These are phyloP conservation scores for Lethenteron camtschaticum DNA, from an alignment of 2,113 vertebrate genomes.

Conservation along the genomic window DNA sequence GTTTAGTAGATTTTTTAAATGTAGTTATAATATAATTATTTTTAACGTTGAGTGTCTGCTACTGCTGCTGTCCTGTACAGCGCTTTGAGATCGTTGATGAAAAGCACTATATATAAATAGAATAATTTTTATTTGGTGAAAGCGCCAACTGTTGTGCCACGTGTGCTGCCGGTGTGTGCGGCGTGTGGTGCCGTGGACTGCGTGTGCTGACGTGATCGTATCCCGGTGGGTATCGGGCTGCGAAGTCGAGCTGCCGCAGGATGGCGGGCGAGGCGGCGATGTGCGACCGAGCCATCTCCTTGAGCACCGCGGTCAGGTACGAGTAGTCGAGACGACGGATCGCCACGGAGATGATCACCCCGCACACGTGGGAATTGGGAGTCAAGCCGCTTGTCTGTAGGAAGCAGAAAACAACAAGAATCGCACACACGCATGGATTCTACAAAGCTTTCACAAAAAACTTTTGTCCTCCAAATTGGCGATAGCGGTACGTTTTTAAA, in stretches of 20 bases:
- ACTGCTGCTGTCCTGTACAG: too few species aligned
- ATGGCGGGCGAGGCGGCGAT: conserved; percentile 62
- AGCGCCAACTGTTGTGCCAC: too few species aligned
- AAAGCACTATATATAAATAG: too few species aligned
- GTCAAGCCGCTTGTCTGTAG: conserved; percentile 35
- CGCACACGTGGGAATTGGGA: conserved; percentile 58
- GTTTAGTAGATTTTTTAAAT: too few species aligned
- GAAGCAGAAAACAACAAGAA: neutral
- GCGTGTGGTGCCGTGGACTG: too few species aligned
- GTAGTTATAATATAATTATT: too few species aligned
- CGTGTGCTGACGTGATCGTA: conserved; percentile 41
- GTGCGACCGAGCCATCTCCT: conserved; percentile 32
- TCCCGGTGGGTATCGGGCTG: conserved; percentile 49
- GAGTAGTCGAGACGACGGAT: conserved; percentile 40
- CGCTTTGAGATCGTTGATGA: too few species aligned
- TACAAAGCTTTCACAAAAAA: too few species aligned
- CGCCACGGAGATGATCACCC: conserved; percentile 49
- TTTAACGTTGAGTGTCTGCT: too few species aligned
- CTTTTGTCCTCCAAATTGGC: neutral
- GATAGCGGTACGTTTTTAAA: neutral
- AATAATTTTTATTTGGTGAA: too few species aligned
- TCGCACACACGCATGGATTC: rapidly evolving
- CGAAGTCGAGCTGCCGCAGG: conserved; percentile 67
- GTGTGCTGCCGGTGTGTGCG: too few species aligned
- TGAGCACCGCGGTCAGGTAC: conserved; percentile 50